These are phyloP conservation scores for Agonum fuliginosum DNA, from an alignment of 2,888 invertebrate species.

Conservation along the genomic window DNA sequence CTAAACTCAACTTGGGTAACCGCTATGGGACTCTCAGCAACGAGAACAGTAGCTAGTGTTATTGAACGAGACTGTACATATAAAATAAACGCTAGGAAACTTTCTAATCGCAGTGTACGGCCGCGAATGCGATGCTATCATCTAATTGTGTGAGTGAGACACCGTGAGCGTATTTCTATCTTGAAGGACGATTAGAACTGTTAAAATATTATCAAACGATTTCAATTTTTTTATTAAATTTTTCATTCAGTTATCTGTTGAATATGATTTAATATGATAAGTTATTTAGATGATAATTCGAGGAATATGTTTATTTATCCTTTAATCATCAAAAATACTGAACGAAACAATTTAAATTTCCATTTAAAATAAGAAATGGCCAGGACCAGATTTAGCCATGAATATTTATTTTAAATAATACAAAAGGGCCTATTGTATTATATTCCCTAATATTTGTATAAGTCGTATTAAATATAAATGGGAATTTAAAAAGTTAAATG, in stretches of 20 bases:
- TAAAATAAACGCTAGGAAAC: conserved; percentile 62
- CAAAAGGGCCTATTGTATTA: conserved; percentile 34
- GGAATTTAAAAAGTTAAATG: conserved; percentile 11
- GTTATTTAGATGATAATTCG: conserved; percentile 48
- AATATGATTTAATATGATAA: conserved; percentile 30
- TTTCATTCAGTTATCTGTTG: conserved; percentile 50
- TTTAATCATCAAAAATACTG: conserved; percentile 1
- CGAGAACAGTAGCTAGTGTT: conserved; percentile 73
- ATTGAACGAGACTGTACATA: conserved; percentile 57
- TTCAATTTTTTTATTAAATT: conserved; percentile 51
- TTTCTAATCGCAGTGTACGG: conserved; percentile 59
- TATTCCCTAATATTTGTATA: neutral
- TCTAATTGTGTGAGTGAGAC: conserved; percentile 56
- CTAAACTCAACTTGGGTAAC: conserved; percentile 78
- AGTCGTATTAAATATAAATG: neutral
- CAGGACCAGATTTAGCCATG: neutral
- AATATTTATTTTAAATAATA: conserved; percentile 16
- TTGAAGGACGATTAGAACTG: conserved; percentile 58
- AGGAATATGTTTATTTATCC: conserved; percentile 23
- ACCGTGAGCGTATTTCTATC: conserved; percentile 55
- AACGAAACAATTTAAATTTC: conserved; percentile 17
- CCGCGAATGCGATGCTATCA: conserved; percentile 37
- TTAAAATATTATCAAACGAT: conserved; percentile 54
- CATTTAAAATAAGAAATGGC: neutral
- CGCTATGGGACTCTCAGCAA: conserved; percentile 79